These are phyloP conservation scores for Hydrozoanthus tunicans DNA, from an alignment of 64 coral and sea anemone genomes.

Conservation along the genomic window DNA sequence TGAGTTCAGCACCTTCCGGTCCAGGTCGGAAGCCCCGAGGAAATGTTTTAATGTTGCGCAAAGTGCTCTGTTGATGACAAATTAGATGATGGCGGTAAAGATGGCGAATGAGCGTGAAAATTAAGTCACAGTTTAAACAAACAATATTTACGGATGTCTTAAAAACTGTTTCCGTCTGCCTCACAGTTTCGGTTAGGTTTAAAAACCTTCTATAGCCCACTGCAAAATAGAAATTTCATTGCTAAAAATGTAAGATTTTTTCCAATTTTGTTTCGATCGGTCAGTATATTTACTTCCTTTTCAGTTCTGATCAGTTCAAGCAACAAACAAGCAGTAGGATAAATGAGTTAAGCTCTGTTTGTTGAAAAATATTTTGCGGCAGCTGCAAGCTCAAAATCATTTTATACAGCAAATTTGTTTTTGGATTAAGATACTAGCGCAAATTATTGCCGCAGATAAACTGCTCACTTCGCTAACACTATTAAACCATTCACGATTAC, in stretches of 20 bases:
- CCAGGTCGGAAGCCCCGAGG: background rate
- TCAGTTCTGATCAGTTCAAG: background rate
- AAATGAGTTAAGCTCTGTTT: slow-evolving; percentile 6
- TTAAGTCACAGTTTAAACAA: background rate
- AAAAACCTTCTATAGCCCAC: background rate
- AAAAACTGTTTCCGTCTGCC: background rate
- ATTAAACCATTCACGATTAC: background rate
- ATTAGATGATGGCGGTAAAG: background rate
- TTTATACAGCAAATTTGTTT: background rate
- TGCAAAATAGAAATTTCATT: background rate
- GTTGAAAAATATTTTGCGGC: background rate
- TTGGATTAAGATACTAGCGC: slow-evolving; percentile 2
- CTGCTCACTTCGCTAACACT: background rate
- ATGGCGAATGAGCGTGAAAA: background rate
- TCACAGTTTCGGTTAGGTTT: background rate
- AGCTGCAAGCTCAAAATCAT: background rate
- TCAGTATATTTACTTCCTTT: background rate
- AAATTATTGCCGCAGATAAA: background rate
- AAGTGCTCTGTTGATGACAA: background rate
- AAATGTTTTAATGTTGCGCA: background rate
- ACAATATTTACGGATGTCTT: background rate
- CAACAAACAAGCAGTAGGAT: background rate
- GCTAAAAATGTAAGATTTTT: background rate
- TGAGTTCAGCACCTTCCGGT: too few species aligned
- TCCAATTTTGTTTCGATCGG: too few species aligned